Percentiles rank a stretch among this genome's conserved stretches.
Conservation (phyloP, 2,113 vertebrate genomes). For the Apeltes quadracus region DNA sequence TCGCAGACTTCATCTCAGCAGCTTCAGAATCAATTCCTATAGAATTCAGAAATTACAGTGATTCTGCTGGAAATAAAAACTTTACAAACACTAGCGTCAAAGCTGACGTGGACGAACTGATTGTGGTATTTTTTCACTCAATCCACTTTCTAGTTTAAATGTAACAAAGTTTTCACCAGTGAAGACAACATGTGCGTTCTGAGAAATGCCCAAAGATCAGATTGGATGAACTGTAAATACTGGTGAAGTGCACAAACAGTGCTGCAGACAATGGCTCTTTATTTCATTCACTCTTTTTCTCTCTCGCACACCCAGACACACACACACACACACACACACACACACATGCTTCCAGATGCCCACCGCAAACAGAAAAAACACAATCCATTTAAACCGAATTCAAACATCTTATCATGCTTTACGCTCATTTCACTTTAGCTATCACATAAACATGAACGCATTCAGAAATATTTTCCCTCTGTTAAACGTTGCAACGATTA, state of each 20-base stretch:
- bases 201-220: conserved; percentile 8
- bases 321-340: conserved; percentile 13
- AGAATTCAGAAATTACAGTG: not conserved
- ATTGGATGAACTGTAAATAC: conserved; percentile 11
- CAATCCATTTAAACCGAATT: conserved; percentile 63
- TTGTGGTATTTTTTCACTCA: no score
- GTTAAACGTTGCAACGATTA: conserved; percentile 73
- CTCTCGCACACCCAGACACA: not conserved
- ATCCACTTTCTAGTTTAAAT: not conserved
- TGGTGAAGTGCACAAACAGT: conserved; percentile 34
- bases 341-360: conserved; percentile 28
- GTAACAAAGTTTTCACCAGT: not conserved
- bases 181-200: not conserved
- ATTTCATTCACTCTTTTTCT: conserved; percentile 38
- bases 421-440: conserved; percentile 65
- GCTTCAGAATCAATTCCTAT: no score
- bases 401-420: conserved; percentile 73
- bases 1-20: no score
- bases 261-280: conserved; percentile 42
- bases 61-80: not conserved
- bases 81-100: not conserved
- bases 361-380: conserved; percentile 28
- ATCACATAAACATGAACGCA: conserved; percentile 69
- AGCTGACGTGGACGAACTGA: no score
- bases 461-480: conserved; percentile 67